Conservation (phyloP, 2,797 vertebrate species). For the Dallia pectoralis region DNA sequence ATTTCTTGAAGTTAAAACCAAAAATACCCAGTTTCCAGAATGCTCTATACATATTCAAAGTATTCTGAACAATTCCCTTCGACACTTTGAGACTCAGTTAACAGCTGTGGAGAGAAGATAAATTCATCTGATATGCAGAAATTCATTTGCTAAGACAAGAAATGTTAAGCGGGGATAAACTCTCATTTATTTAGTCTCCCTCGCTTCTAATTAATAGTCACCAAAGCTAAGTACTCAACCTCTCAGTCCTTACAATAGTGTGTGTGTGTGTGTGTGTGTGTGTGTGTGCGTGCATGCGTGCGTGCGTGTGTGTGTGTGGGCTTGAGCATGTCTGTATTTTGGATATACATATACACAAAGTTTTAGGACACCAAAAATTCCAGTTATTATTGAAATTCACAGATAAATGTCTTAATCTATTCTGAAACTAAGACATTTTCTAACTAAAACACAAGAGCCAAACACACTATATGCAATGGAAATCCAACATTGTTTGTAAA, state of each 20-base stretch:
- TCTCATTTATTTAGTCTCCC: constrained; percentile 18
- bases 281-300: not conserved
- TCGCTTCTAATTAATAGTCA: constrained; percentile 30
- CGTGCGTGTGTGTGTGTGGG: not conserved
- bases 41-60: constrained; percentile 1
- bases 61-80: constrained; percentile 19
- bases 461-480: too few species aligned
- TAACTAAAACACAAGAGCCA: too few species aligned
- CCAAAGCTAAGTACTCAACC: constrained; percentile 4
- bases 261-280: not conserved
- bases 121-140: constrained; percentile 29
- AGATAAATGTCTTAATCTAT: too few species aligned
- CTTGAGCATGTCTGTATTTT: too few species aligned
- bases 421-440: too few species aligned
- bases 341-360: too few species aligned
- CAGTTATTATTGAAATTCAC: too few species aligned
- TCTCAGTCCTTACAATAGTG: not conserved
- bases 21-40: not conserved
- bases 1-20: constrained; percentile 1
- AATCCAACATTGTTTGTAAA: too few species aligned
- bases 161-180: constrained; percentile 23
- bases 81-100: constrained; percentile 19
- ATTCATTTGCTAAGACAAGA: constrained; percentile 14
- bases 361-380: too few species aligned
- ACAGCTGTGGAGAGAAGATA: constrained; percentile 35